These are phyloP conservation scores for Coptodon bakossiorum DNA, from an alignment of 2,113 vertebrate species.

Conservation along the genomic window DNA sequence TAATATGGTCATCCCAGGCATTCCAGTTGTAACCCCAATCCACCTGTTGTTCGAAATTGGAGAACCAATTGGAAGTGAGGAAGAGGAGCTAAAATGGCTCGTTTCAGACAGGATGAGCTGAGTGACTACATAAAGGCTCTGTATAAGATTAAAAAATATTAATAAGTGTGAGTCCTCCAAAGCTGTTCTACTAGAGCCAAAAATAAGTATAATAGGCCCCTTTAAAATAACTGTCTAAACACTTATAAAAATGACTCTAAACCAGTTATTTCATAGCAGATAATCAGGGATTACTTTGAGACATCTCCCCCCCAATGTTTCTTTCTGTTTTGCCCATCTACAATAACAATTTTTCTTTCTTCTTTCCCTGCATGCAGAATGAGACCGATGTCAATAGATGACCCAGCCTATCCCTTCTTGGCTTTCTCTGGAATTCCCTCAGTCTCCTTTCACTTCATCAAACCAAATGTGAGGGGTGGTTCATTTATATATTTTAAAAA, in stretches of 20 bases:
- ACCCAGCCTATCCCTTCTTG: conserved; percentile 84
- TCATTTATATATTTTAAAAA: not conserved
- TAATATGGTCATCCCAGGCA: not conserved
- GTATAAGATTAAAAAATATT: not conserved
- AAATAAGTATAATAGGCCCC: not conserved
- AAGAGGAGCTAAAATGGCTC: not conserved
- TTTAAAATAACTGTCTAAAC: not conserved
- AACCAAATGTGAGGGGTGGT: conserved; percentile 12
- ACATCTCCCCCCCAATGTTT: not conserved
- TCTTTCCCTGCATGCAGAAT: conserved; percentile 46
- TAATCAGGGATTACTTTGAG: not conserved
- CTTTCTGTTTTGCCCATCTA: not conserved
- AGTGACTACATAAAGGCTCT: not conserved
- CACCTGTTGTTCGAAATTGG: not conserved
- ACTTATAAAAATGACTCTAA: not conserved
- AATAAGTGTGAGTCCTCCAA: not conserved
- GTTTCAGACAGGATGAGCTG: not conserved
- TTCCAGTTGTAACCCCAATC: not conserved
- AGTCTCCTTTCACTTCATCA: conserved; percentile 82
- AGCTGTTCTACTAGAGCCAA: not conserved
- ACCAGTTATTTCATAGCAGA: not conserved
- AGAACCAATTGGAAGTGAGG: not conserved
- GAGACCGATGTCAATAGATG: conserved; percentile 74
- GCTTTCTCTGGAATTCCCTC: conserved; percentile 87
- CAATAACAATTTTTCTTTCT: rapidly evolving